Base-by-base conservation (phyloP, 2,113 vertebrate genomes). In the Edolisoma coerulescens region DNA sequence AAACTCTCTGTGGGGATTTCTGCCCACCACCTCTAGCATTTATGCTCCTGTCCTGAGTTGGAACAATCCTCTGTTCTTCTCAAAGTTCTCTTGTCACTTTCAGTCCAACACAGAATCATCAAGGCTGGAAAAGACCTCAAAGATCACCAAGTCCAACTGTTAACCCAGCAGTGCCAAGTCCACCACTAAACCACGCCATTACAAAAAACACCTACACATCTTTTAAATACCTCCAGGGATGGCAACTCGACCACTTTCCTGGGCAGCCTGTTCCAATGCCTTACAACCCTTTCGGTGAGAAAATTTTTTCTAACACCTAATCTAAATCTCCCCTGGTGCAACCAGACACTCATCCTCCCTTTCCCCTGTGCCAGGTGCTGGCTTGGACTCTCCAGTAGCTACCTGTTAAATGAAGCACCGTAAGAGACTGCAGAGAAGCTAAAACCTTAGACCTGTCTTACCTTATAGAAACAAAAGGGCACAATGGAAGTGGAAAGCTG, bases 251-350 rank as follows among this genome's bases (percentile, higher is more conserved):
- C 28, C 39, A 10, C 45, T 75, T 63, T 59, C 45, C 45, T 18
- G 5, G 45, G n/a, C 28, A 89, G 39, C 16, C n/a, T 53, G 11
- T 60, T 75, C 11, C 23, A 75, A n/a, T 10, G 5, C 28, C 11
- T 60, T 59, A 60, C 45, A 82, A 45, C 7, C 11, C 14, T 22
- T 68, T 26, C 0, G 0, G 35, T 53, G 30, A 75, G 33, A 39
- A 45, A 14, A 0, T 2, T n/a, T 65, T 74, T 82, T 39, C 37
- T 44, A 21, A 52, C 52, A 52, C 21, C 23, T 0, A 0, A 45
- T 53, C 28, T 67, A 60, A 59, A 75, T 41, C 20, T 53, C 13
- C 45, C 24, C 20, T 41, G 28, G 20, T 18, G 3, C 28, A 75
- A n/a, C 37, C 22, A 47, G 47, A 61, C 24, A 24, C 12, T 10